Evolutionary conservation across 2,888 invertebrate genomes (phyloP).

Genomic region (Cylindroiulus punctatus): DNA sequence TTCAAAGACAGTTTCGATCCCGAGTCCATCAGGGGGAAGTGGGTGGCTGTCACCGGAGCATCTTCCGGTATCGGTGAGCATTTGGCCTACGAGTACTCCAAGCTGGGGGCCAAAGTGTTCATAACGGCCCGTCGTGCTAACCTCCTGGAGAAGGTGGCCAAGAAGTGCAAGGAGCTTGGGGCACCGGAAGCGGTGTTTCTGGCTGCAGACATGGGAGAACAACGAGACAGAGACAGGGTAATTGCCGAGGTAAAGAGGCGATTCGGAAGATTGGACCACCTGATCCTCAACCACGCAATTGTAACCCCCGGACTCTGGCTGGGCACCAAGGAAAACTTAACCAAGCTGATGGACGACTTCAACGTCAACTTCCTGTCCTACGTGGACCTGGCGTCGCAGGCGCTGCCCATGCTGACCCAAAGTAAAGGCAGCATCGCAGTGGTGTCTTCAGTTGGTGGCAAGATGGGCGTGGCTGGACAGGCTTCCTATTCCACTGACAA

Average conservation of each 20-base stretch:
- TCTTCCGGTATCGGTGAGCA: conserved; percentile 4
- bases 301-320: neutral
- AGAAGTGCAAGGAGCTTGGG: neutral
- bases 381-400: conserved; percentile 23
- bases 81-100: neutral
- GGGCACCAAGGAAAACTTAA: neutral
- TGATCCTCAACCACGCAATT: conserved; percentile 1
- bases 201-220: neutral
- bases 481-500: neutral
- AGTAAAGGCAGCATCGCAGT: conserved; percentile 26
- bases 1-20: too few relatives aligned
- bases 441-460: conserved; percentile 3
- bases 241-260: neutral
- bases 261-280: neutral
- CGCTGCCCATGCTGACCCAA: neutral
- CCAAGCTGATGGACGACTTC: neutral
- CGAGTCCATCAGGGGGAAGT: neutral
- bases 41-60: neutral
- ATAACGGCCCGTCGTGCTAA: neutral
- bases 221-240: neutral
- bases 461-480: neutral
- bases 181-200: neutral
- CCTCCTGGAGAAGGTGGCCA: neutral
- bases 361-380: conserved; percentile 45
- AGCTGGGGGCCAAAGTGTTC: conserved; percentile 1